Percentiles rank a stretch among this genome's conserved stretches.
These are phyloP conservation scores for Cairina moschata DNA, from an alignment of 2,113 vertebrate species.

Conservation along the genomic window DNA sequence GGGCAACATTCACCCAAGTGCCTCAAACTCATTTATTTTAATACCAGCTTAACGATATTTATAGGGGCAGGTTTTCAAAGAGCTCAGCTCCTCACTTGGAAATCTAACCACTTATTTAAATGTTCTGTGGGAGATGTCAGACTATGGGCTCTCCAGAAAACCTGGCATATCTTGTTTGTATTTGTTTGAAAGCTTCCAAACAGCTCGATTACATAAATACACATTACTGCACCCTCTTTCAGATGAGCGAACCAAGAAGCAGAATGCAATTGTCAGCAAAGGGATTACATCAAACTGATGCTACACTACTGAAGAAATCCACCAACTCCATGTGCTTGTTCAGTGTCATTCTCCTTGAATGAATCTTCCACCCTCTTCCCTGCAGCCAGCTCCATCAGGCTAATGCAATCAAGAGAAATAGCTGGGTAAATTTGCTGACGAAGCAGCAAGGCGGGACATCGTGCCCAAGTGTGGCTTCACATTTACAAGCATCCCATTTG, in stretches of 20 bases:
- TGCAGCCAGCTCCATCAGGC: neutral
- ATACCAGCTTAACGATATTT: neutral
- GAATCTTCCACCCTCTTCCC: neutral
- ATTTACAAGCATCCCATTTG: neutral
- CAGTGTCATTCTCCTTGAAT: neutral
- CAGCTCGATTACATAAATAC: conserved; percentile 33
- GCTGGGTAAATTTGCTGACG: neutral
- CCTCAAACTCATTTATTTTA: conserved; percentile 23
- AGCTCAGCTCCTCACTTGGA: conserved; percentile 24
- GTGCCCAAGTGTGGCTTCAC: accelerated
- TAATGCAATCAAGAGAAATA: neutral
- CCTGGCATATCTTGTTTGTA: conserved; percentile 5
- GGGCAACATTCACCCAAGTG: neutral
- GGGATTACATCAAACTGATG: neutral
- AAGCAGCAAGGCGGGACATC: neutral
- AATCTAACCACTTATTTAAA: conserved; percentile 25
- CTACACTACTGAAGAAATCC: neutral
- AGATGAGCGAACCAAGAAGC: neutral
- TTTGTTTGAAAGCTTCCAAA: conserved; percentile 36
- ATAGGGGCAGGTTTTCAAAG: conserved; percentile 24
- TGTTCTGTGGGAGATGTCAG: conserved; percentile 1
- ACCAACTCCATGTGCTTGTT: neutral
- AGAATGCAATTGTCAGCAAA: conserved; percentile 14
- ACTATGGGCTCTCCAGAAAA: neutral
- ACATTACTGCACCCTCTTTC: conserved; percentile 1